Evolutionary conservation across 2,888 invertebrate genomes (phyloP).

Genomic region (Tipula lateralis): DNA sequence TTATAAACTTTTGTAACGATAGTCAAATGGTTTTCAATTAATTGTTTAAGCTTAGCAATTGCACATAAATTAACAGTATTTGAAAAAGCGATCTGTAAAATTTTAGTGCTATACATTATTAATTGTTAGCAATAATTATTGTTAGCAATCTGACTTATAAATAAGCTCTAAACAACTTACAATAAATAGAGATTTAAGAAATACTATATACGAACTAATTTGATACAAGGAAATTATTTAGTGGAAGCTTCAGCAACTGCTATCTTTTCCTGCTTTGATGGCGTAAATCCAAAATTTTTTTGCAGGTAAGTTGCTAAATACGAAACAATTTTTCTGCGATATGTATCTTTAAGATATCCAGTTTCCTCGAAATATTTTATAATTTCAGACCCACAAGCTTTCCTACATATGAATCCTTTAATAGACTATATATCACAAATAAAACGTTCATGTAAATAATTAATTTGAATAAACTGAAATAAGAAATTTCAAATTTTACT

Average conservation of each 20-base stretch:
- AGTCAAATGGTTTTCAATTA: not conserved
- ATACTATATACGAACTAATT: too few relatives aligned
- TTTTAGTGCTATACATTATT: too few relatives aligned
- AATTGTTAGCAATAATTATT: too few relatives aligned
- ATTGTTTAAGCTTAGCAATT: not conserved
- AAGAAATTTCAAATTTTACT: not conserved
- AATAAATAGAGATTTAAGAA: too few relatives aligned
- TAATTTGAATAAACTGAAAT: too few relatives aligned
- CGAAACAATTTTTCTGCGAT: not conserved
- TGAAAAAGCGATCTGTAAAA: not conserved
- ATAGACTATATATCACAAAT: too few relatives aligned
- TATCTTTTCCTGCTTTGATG: not conserved
- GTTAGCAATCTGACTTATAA: too few relatives aligned
- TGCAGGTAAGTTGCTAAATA: not conserved
- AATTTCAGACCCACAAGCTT: not conserved
- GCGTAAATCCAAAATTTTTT: not conserved
- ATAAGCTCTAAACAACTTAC: too few relatives aligned
- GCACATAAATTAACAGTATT: not conserved
- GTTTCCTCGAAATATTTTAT: not conserved
- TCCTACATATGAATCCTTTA: not conserved
- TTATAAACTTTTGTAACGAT: not conserved
- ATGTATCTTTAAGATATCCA: not conserved
- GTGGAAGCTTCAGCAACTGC: not conserved
- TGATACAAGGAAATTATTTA: too few relatives aligned
- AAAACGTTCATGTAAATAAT: too few relatives aligned